Evolutionary conservation across 2,113 vertebrate genomes (phyloP), one percentile per base, ranked within the genome.

Genomic region (Arenaria interpres): DNA sequence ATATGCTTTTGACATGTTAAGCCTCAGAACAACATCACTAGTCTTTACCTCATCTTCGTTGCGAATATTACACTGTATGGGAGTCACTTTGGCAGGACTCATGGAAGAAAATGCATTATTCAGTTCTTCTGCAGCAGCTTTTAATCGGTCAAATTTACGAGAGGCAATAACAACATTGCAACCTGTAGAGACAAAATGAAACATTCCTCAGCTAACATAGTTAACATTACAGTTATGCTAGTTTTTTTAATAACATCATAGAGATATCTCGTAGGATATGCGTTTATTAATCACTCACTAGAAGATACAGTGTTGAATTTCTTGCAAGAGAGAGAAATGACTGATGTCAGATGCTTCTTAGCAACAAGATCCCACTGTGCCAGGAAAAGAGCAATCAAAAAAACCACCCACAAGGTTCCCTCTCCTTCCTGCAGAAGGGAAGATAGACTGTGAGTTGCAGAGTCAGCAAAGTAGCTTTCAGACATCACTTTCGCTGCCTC

Each of bases 131-230:
- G 98, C 98, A 27, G 98, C 96, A 30, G 97, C 93, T 95, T 98
- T 97, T 95, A 99, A 92, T 94, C 97, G 96, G 67, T 99, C 98
- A 24, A 98, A 62, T 60, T 99, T 99, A 73, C 99, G 98, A 66
- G 99, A 99, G 7, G 99, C 99, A 90, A 99, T 99, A 62, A 99
- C 98, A 96, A 99, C 99, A 90, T 25, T 99, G 97, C 99, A 99
- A 43, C 99, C 99, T 99, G 95, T 28, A 50, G 74, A 96, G 85
- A 95, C 51, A 94, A 94, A 30, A 95, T 16, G 21, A 79, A 94
- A 87, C 79, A 66, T 17, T 41, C 71, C 59, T 94, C 73, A 93
- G 78, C 33, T 64, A 80, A 37, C 46, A 39, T 5, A 67, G 24
- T 51, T 53, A 77, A 67, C 72, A 71, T 22, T 67, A 78, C 30